These are phyloP conservation scores for Drosophila lowei DNA, from an alignment of 1,140 invertebrate species.

Conservation along the genomic window DNA sequence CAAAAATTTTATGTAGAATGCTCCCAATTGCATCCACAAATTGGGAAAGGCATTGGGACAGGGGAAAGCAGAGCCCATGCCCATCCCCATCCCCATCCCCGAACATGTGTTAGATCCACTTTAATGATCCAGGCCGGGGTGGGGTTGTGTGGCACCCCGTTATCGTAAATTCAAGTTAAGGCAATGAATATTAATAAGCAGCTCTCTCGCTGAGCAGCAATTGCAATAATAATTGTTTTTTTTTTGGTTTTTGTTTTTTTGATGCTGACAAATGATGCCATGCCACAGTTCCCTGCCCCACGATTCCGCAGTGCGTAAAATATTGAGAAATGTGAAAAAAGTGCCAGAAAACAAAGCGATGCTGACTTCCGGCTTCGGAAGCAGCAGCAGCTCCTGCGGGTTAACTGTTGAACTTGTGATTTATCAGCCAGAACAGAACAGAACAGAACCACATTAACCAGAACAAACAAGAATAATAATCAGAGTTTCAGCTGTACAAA, in stretches of 20 bases:
- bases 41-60: neutral
- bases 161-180: conserved; percentile 68
- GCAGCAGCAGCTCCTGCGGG: conserved; percentile 24
- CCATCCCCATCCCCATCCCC: conserved; percentile 1
- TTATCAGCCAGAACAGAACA: conserved; percentile 30
- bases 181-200: conserved; percentile 76
- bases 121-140: conserved; percentile 45
- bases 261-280: conserved; percentile 63
- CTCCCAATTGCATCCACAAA: conserved; percentile 25
- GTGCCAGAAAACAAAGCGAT: conserved; percentile 52
- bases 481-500: conserved; percentile 53
- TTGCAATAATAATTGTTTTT: conserved; percentile 66
- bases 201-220: conserved; percentile 56
- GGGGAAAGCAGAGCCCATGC: neutral
- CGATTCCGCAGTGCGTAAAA: conserved; percentile 43
- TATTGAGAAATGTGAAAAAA: conserved; percentile 56
- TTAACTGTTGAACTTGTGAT: conserved; percentile 71
- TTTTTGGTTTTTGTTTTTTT: neutral
- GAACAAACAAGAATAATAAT: conserved; percentile 45
- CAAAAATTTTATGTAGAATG: conserved; percentile 19
- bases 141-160: too few relatives aligned
- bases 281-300: conserved; percentile 28
- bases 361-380: conserved; percentile 60
- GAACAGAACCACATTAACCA: conserved; percentile 20
- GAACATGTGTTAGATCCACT: conserved; percentile 69